Conservation (phyloP, 2,797 vertebrate genomes). For the Corythornis leucogaster region DNA sequence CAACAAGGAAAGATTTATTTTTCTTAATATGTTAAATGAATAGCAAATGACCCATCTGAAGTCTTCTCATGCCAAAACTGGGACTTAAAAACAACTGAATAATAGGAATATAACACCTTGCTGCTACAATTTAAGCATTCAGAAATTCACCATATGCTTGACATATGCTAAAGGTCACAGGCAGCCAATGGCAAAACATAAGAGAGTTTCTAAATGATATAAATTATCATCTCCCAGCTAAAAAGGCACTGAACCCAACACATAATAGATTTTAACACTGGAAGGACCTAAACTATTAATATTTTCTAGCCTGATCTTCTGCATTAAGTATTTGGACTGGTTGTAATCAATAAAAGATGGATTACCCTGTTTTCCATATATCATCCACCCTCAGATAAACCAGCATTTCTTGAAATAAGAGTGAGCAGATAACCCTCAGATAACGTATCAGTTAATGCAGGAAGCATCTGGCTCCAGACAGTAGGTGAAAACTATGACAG, state of each 20-base stretch:
- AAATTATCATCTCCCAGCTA: background rate
- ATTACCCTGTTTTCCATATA: background rate
- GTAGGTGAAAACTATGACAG: background rate
- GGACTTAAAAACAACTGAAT: background rate
- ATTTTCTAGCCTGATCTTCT: slow-evolving; percentile 21
- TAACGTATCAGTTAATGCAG: background rate
- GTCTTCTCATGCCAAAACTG: background rate
- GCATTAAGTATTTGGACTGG: background rate
- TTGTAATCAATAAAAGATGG: background rate
- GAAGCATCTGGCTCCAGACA: background rate
- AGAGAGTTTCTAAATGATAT: slow-evolving; percentile 32
- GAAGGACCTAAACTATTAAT: background rate
- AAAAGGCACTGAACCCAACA: background rate
- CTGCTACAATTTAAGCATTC: slow-evolving; percentile 3
- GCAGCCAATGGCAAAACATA: slow-evolving; percentile 33
- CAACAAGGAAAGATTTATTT: background rate
- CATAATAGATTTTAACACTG: slow-evolving; percentile 3
- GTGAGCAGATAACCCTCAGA: background rate
- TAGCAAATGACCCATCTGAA: background rate
- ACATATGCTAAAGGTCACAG: slow-evolving; percentile 40
- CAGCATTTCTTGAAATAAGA: background rate
- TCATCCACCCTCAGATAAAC: background rate
- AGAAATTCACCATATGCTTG: slow-evolving; percentile 51
- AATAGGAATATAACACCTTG: background rate
- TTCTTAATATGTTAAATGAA: slow-evolving; percentile 18